These are phyloP conservation scores for Arenaria interpres DNA, from an alignment of 2,113 vertebrate genomes.

Conservation along the genomic window DNA sequence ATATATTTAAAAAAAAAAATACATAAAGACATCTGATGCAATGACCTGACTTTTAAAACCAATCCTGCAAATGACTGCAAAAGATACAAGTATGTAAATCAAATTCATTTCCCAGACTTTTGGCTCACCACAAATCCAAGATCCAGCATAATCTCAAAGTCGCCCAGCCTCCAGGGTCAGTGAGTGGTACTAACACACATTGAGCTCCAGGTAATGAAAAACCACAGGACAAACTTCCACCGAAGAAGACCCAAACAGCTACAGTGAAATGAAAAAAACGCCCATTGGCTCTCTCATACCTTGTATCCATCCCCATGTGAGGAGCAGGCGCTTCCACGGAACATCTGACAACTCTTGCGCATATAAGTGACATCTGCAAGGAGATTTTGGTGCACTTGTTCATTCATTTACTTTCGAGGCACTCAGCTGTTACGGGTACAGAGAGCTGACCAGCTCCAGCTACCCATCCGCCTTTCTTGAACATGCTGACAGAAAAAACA, in stretches of 20 bases:
- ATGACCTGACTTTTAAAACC: not conserved
- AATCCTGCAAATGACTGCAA: not conserved
- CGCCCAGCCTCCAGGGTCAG: rapidly evolving
- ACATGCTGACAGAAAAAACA: not conserved
- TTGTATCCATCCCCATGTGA: not conserved
- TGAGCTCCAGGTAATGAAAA: not conserved
- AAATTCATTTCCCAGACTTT: not conserved
- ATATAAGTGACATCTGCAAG: not conserved
- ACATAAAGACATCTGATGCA: not conserved
- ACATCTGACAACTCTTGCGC: not conserved
- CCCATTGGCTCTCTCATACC: not conserved
- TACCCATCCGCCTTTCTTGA: not conserved
- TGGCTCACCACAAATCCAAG: not conserved
- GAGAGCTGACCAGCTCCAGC: not conserved
- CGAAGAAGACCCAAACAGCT: not conserved
- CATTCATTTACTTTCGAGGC: not conserved
- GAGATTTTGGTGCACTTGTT: not conserved
- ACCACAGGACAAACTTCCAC: not conserved
- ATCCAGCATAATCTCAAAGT: not conserved
- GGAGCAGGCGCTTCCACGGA: not conserved
- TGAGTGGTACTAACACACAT: not conserved
- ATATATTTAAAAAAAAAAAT: not conserved
- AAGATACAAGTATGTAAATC: not conserved
- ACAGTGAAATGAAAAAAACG: not conserved
- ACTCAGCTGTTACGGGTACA: not conserved